Base-by-base conservation (phyloP, 2,113 vertebrate genomes). In the Labrus mixtus region DNA sequence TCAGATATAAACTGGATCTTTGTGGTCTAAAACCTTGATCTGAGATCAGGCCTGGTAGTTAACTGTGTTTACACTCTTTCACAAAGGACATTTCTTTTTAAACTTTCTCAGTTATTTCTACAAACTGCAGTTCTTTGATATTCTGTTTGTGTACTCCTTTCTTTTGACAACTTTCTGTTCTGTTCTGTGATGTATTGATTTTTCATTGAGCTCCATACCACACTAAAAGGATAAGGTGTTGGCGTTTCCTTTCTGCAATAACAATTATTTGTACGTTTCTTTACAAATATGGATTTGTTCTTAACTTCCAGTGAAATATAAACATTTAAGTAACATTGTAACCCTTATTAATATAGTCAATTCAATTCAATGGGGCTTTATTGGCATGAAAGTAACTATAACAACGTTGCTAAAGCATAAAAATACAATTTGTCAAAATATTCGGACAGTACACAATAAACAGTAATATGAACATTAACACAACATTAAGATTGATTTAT, bases 201-300 rank as follows among this genome's bases (percentile, higher is more conserved):
- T 79, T 43, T 43, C 20, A 64, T 20, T 7, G 60, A 25, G 66
- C 39, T 12, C 3, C 3, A 23, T 33, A 15, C 20, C 39, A 6
- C 20, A 3, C 63, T 25, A 20, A 20, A 58, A 33, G n/a, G 19
- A 61, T 12, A 1, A 10, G 36, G 1, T 58, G 10, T 43, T 23
- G n/a, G 20, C 29, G n/a, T 50, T 46, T 62, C 55, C 45, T 46
- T 67, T 36, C 36, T 29, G 41, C 61, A 63, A 6, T 37, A 36
- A 46, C 23, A 54, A 25, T 15, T 39, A 29, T 71, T 68, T 72
- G 70, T 50, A 57, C 15, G 8, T 50, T 43, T 54, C 48, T 45
- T 65, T 60, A 60, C 22, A 65, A 69, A 73, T 68, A 45, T 69
- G 7, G 63, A 76, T 76, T 76, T n/a, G 29, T 60, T 39, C 25